Evolutionary conservation across 2,797 vertebrate genomes (phyloP), one percentile per base, ranked within the genome.

Genomic region (Sus cebifrons): DNA sequence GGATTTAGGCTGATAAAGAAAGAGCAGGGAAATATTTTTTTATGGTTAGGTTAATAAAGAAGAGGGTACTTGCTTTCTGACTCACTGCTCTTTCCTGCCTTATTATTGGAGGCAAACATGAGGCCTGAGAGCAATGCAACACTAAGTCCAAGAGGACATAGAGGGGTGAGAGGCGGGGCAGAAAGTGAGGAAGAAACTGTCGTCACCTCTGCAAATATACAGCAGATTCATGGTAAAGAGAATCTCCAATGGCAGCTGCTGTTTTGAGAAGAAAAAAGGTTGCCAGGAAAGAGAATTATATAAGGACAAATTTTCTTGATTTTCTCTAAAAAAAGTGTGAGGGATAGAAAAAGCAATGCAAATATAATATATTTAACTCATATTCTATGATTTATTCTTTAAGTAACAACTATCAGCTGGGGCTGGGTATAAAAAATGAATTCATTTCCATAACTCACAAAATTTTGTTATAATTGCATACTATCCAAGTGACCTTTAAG

Each of bases 401-500:
- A 91, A 94, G 94, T 88, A 95, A 89, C 71, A 91, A 96, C 95
- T 96, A 91, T 60, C 74, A 91, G 70, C 62, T 96, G 62, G 36
- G 67, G 75, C 60, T 78, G 89, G 68, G 84, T 74, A 70, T 92
- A 94, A 96, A 88, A 93, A 85, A 87, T 81, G 74, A 97, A 93
- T 95, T 97, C 25, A 92, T 93, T 97, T 97, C 36, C 91, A 64
- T 94, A 97, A 96, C 75, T 93, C 79, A 95, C 77, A 97, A 86
- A 96, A 97, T 95, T 97, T 91, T 94, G 75, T 87, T 94, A 96
- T 93, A 97, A 98, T 97, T 96, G 70, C 91, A 60, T 96, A 87
- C 64, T 95, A 96, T 97, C 89, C 70, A 73, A 94, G 52, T 98
- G 95, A 97, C 94, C 97, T 98, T 98, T 97, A 96, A 94, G 94